Evolutionary conservation across 23 tunicate species (phyloP).

Genomic region (Trididemnum clinides): DNA sequence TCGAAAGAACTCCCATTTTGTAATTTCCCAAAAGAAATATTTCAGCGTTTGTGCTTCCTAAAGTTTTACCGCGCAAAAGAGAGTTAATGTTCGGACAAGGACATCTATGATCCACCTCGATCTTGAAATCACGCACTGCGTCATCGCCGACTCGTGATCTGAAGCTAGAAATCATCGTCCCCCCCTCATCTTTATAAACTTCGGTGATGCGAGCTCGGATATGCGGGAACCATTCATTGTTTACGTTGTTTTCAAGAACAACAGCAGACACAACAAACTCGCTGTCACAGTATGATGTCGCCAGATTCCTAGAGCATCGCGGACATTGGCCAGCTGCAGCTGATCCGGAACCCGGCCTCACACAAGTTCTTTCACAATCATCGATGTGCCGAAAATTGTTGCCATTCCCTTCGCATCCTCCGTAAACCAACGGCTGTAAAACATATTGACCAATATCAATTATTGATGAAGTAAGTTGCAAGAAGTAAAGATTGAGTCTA

Average conservation of each 20-base stretch:
- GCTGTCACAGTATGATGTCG: background rate
- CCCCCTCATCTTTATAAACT: constrained; percentile 20
- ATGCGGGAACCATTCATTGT: background rate
- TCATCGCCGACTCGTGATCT: background rate
- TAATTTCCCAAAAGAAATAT: background rate
- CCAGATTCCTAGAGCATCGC: background rate
- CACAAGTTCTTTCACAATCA: background rate
- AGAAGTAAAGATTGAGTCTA: no score
- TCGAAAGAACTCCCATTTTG: background rate
- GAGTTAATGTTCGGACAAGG: constrained; percentile 16
- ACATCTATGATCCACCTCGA: background rate
- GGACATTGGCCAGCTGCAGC: background rate
- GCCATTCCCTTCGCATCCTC: constrained; percentile 12
- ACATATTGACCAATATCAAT: no score
- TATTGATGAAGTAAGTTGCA: no score
- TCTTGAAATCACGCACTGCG: background rate
- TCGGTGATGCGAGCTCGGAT: background rate
- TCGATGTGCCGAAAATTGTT: constrained; percentile 3
- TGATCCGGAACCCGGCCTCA: background rate
- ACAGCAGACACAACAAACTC: constrained; percentile 22
- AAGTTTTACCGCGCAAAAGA: background rate
- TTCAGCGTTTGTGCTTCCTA: background rate
- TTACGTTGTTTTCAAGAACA: background rate
- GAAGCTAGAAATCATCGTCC: background rate
- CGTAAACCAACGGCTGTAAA: background rate